These are phyloP conservation scores for Philopotamus ludificatus DNA, from an alignment of 1,140 invertebrate genomes.

Conservation along the genomic window DNA sequence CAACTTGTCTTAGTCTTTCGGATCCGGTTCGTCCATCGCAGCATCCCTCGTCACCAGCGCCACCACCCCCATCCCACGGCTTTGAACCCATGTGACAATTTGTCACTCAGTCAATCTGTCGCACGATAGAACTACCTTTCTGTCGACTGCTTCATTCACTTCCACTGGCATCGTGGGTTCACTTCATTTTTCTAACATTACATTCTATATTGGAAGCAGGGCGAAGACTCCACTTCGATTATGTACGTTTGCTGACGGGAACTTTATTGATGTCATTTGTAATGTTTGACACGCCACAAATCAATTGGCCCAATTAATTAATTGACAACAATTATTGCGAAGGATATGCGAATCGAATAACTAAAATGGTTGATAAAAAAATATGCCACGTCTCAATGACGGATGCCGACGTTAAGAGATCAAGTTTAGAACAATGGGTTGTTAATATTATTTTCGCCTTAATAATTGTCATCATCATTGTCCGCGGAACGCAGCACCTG, in stretches of 20 bases:
- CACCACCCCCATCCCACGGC: not conserved
- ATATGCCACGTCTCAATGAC: too few relatives aligned
- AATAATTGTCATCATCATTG: too few relatives aligned
- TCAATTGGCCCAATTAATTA: too few relatives aligned
- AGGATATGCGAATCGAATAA: not conserved
- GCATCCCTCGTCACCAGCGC: not conserved
- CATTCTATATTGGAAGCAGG: not conserved
- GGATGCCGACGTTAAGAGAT: not conserved
- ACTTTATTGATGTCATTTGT: conserved; percentile 18
- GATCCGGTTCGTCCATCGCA: not conserved
- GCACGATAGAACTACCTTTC: conserved; percentile 8
- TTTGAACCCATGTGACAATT: conserved; percentile 32
- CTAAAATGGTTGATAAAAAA: not conserved
- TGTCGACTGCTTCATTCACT: conserved; percentile 37
- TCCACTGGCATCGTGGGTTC: conserved; percentile 13
- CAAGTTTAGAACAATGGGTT: not conserved
- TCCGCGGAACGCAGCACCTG: too few relatives aligned
- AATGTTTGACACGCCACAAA: too few relatives aligned
- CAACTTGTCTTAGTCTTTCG: not conserved
- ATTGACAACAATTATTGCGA: too few relatives aligned
- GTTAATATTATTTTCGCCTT: not conserved
- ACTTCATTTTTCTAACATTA: conserved; percentile 31
- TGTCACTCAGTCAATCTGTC: conserved; percentile 43
- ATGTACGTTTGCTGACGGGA: not conserved
- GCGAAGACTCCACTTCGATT: not conserved